phyloP scores from a whole-genome alignment of 2,888 invertebrate genomes.

The Tiliacea citrago region DNA sequence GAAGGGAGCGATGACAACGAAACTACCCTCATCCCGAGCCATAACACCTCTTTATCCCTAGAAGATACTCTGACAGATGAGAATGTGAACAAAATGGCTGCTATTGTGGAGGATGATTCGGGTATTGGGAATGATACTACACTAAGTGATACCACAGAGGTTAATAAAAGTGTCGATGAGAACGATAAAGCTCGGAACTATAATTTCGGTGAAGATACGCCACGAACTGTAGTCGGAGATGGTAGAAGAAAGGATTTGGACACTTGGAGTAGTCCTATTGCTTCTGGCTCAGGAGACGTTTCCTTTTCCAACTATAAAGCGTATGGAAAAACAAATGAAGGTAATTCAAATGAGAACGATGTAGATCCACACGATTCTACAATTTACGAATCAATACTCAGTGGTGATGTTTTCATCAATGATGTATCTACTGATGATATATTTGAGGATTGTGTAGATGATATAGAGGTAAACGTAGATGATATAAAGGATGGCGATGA shows the following conservation, averaged over 20 bases:
- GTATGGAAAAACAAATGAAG: slow-evolving; percentile 6
- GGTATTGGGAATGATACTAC: slow-evolving; percentile 69
- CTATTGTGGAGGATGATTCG: slow-evolving; percentile 66
- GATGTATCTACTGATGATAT: slow-evolving; percentile 72
- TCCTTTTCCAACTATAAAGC: slow-evolving; percentile 13
- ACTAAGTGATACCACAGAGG: slow-evolving; percentile 54
- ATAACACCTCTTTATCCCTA: slow-evolving; percentile 75
- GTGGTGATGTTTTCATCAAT: slow-evolving; percentile 39
- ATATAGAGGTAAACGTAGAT: slow-evolving; percentile 52
- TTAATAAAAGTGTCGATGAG: slow-evolving; percentile 35
- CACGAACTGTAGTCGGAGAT: slow-evolving; percentile 14
- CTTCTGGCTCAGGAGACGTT: slow-evolving; percentile 38
- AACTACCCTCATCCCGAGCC: slow-evolving; percentile 77
- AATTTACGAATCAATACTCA: slow-evolving; percentile 36
- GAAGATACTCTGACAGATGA: slow-evolving; percentile 84
- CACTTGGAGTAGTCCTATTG: slow-evolving; percentile 9
- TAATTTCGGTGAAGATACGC: slow-evolving; percentile 16
- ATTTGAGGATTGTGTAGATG: slow-evolving; percentile 83
- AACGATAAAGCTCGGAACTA: slow-evolving; percentile 12
- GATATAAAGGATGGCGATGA: slow-evolving; percentile 49
- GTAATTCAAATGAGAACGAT: slow-evolving; percentile 22
- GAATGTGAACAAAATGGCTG: slow-evolving; percentile 57
- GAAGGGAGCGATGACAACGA: slow-evolving; percentile 79
- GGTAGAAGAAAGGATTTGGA: neutral
- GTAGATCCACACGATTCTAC: slow-evolving; percentile 36